Base-by-base conservation (phyloP, 2,888 invertebrate species). In the Rhynchonema sp. region DNA sequence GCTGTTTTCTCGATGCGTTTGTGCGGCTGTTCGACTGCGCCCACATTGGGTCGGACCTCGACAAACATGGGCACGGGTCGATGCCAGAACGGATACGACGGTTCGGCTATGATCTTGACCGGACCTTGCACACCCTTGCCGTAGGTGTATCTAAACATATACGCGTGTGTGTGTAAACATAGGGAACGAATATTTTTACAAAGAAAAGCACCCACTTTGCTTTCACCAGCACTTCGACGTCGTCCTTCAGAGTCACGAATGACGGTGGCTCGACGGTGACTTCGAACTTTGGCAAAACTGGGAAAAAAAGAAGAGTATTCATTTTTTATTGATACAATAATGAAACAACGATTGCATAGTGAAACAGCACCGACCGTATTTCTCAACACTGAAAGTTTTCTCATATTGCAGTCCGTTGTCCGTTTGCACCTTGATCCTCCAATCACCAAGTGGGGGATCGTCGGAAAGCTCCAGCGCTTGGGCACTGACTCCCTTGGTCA, bases 231-330 rank as follows among this genome's bases (percentile, higher is more conserved):
- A 85, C 85, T 26, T 80, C 80, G 56, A 92, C 80, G 63, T 83
- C 81, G 55, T 88, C 87, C 64, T 82, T 82, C 72, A 86, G 84
- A 1, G 88, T 84, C 6, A 84, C 81, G 74, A 87, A 87, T 59
- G 84, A 81, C 0, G 87, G 85, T 38, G 88, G 81, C 64, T 85
- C 82, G 62, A 94, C 82, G 30, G 81, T 81, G 62, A 94, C 86
- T 70, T 90, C 83, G 75, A 91, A 96, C 72, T 91, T 91, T 0
- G 96, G 96, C 65, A 89, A 76, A 60, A 94, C 85, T 29, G 46
- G 13, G 54, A 63, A 30, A 54, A 28, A 28, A 26, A n/a, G n/a
- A n/a, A n/a, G n/a, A n/a, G n/a, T n/a, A n/a, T n/a, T n/a, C n/a
- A n/a, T n/a, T n/a, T n/a, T n/a, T n/a, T n/a, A n/a, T n/a, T 3